Base-by-base conservation (phyloP, 2,888 invertebrate genomes). In the Dorcus hopei region DNA sequence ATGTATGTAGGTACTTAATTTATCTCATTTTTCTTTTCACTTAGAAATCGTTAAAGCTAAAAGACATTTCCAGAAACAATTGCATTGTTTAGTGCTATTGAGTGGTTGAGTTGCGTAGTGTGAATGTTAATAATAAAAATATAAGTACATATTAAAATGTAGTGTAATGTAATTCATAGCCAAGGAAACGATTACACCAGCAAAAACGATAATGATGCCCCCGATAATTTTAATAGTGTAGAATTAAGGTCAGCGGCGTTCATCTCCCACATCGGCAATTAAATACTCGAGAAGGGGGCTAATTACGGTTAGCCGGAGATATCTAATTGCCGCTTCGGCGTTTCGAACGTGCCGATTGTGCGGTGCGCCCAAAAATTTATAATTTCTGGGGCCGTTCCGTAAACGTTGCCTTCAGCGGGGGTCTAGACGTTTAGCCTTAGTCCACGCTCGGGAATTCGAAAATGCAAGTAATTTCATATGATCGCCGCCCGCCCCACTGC, bases 271-370 rank as follows among this genome's bases (percentile, higher is more conserved):
- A 63, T 57, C 61, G 57, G 54, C 54, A 66, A 66, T 66, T 66
- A 66, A 61, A 65, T 54, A 60, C 58, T 58, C 58, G 52, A 58
- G 54, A 58, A 52, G 57, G 56, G 49, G 40, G 19, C 63, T 68
- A 68, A 68, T 68, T 68, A 65, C 65, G 57, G 63, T 48, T 49
- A 49, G 33, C 42, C 56, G 49, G 57, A 57, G 61, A 56, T 54
- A 48, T 65, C 58, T 70, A 70, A 70, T 68, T 68, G 67, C 61
- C 60, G 67, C 68, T 71, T 66, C 63, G 63, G 58, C 67, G 62
- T 62, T 50, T 42, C 57, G 60, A 63, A 67, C 62, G 63, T 64
- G 62, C 64, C 59, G 63, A 67, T 62, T 62, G 64, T 63, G 59
- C 59, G 45, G 64, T 63, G 59, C 59, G 45, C 50, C 49, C 51